Evolutionary conservation across 2,797 vertebrate genomes (phyloP), one percentile per base, ranked within the genome.

Genomic region (Sebastes vulpes): DNA sequence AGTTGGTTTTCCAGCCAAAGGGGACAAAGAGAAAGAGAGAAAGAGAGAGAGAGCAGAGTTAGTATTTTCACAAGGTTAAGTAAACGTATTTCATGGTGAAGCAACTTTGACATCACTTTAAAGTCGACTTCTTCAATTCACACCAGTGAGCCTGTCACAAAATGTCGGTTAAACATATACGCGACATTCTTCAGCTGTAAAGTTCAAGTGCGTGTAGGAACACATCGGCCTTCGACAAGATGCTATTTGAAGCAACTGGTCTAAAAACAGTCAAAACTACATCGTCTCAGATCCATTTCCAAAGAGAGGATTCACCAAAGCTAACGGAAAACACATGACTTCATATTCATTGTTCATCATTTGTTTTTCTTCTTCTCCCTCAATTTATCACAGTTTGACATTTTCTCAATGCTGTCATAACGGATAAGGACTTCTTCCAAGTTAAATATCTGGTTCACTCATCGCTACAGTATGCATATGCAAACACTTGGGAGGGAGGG

Each of bases 371-470:
- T 25, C 11, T 21, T 59, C 75, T 70, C 72, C 69, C 31, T 73
- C 21, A 65, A 54, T 81, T 85, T 65, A 71, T 90, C 72, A 65
- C n/a, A 58, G 67, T 85, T 71, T 69, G 66, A 77, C 65, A 59
- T 81, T 59, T 75, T 85, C 71, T 77, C 23, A 78, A 63, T 16
- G 5, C 14, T 71, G 83, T 81, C 70, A 68, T 57, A 83, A 83
- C 79, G 76, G 83, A 91, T 87, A 79, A 86, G 66, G 11, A 60
- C 50, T 18, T 54, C 68, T 50, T 93, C 88, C 82, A 90, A 87
- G 85, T 53, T 57, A 83, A 92, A 93, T 87, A 90, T 89, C 79
- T 84, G 79, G 53, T 80, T 66, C 68, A 70, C 73, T 85, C 77
- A 8, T 77, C 75, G 75, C 76, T 60, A 46, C 75, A 76, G 52